phyloP scores from a whole-genome alignment of 2,888 invertebrate genomes.

The Pyrrhia umbra region DNA sequence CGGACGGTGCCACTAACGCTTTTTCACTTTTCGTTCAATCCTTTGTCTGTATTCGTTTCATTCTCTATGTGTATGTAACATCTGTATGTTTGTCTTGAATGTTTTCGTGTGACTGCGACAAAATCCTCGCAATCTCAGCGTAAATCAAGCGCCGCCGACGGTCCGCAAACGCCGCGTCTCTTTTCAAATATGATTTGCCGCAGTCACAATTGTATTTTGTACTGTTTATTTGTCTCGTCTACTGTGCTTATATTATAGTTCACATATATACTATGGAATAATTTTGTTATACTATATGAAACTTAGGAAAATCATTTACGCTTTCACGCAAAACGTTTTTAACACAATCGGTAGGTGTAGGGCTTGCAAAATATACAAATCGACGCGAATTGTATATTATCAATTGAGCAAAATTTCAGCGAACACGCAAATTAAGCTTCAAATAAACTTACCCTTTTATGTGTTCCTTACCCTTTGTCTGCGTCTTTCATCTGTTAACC shows the following conservation, averaged over 20 bases:
- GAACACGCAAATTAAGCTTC: slow-evolving; percentile 90
- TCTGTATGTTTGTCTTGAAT: slow-evolving; percentile 90
- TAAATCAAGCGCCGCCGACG: slow-evolving; percentile 67
- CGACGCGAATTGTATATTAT: slow-evolving; percentile 86
- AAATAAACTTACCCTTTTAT: slow-evolving; percentile 91
- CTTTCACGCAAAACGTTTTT: slow-evolving; percentile 89
- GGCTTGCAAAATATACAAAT: slow-evolving; percentile 85
- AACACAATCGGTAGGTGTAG: slow-evolving; percentile 87
- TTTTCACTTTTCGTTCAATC: slow-evolving; percentile 88
- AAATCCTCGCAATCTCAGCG: slow-evolving; percentile 70
- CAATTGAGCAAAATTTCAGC: slow-evolving; percentile 88
- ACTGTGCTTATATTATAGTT: slow-evolving; percentile 88
- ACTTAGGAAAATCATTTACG: slow-evolving; percentile 90
- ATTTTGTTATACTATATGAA: slow-evolving; percentile 86
- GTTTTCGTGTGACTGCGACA: slow-evolving; percentile 88
- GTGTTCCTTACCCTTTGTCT: slow-evolving; percentile 94
- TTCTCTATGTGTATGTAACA: slow-evolving; percentile 91
- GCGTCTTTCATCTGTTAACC: slow-evolving; percentile 94
- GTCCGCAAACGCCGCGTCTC: slow-evolving; percentile 67
- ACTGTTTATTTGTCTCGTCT: slow-evolving; percentile 90
- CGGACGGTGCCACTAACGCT: slow-evolving; percentile 86
- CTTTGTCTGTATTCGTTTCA: slow-evolving; percentile 90
- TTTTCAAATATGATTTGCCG: slow-evolving; percentile 81
- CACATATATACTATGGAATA: slow-evolving; percentile 84
- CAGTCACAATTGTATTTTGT: slow-evolving; percentile 87